Evolutionary conservation across 30 jellyfish, hydroid and myxozoan genomes (phyloP).

Genomic region (Chrysaora quinquecirrha): DNA sequence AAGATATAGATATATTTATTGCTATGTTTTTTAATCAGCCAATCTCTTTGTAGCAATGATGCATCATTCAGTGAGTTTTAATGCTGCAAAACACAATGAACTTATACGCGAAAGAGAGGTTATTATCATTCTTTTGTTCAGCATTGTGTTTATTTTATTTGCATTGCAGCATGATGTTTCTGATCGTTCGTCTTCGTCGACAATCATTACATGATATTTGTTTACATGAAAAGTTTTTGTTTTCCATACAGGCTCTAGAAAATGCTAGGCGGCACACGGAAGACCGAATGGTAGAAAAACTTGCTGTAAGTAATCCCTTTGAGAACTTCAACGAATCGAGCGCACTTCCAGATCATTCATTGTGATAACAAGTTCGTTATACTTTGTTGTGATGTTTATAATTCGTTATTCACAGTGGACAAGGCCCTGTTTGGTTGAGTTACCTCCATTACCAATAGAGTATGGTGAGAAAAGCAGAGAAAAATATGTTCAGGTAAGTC

Average conservation of each 20-base stretch:
- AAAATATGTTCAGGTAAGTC: slow-evolving; percentile 77
- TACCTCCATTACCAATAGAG: slow-evolving; percentile 74
- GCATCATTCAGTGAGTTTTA: slow-evolving; percentile 80
- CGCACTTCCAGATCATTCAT: too few species aligned
- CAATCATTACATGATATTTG: too few species aligned
- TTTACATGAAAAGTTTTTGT: too few species aligned
- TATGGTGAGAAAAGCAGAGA: slow-evolving; percentile 94
- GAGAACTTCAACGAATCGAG: too few species aligned
- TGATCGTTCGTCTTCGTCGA: too few species aligned
- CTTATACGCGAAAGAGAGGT: slow-evolving; percentile 88
- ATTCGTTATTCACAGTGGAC: slow-evolving; percentile 79
- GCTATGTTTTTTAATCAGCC: neutral
- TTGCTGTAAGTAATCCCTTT: slow-evolving; percentile 37
- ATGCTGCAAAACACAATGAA: slow-evolving; percentile 86
- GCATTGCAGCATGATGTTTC: too few species aligned
- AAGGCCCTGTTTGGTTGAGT: slow-evolving; percentile 51
- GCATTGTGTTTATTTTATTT: neutral
- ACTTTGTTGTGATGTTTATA: too few species aligned
- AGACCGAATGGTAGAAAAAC: slow-evolving; percentile 88
- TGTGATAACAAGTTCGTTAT: too few species aligned
- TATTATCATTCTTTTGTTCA: neutral
- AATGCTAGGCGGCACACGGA: slow-evolving; percentile 83
- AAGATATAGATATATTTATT: neutral
- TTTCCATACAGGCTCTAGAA: slow-evolving; percentile 72
- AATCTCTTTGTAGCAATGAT: slow-evolving; percentile 48